phyloP scores from a whole-genome alignment of 2,113 vertebrate genomes.

The Cyanoderma ruficeps region DNA sequence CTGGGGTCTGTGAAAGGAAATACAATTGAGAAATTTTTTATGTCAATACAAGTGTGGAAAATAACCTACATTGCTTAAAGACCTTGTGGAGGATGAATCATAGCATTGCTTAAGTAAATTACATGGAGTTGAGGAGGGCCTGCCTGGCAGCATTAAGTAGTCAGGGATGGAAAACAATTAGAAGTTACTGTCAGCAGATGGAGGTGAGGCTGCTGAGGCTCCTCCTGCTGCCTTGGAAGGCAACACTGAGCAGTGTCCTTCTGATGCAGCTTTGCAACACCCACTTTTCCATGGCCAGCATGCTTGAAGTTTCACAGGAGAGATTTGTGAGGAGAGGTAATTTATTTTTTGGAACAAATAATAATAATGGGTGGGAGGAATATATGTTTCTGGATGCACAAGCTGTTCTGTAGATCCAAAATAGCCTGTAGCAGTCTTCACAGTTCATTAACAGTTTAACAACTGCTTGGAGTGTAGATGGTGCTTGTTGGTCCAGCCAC shows the following conservation, averaged over 20 bases:
- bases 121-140: not conserved
- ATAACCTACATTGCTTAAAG: not conserved
- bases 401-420: not conserved
- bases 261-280: not conserved
- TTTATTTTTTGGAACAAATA: not conserved
- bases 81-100: not conserved
- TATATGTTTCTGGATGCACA: not conserved
- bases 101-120: not conserved
- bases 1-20: constrained; percentile 10
- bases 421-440: constrained; percentile 16
- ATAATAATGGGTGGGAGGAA: not conserved
- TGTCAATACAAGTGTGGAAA: constrained; percentile 2
- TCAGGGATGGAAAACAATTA: not conserved
- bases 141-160: not conserved
- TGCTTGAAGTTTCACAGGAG: not conserved
- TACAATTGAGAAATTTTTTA: not conserved
- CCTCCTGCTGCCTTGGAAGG: not conserved
- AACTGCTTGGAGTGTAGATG: not conserved
- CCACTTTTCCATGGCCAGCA: not conserved
- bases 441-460: constrained; percentile 25
- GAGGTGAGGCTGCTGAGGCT: not conserved
- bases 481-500: not conserved
- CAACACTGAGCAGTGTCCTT: not conserved
- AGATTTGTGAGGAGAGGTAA: not conserved
- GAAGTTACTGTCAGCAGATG: not conserved